Evolutionary conservation across 2,888 invertebrate species (phyloP).

Genomic region (Onthophagus sagittarius): DNA sequence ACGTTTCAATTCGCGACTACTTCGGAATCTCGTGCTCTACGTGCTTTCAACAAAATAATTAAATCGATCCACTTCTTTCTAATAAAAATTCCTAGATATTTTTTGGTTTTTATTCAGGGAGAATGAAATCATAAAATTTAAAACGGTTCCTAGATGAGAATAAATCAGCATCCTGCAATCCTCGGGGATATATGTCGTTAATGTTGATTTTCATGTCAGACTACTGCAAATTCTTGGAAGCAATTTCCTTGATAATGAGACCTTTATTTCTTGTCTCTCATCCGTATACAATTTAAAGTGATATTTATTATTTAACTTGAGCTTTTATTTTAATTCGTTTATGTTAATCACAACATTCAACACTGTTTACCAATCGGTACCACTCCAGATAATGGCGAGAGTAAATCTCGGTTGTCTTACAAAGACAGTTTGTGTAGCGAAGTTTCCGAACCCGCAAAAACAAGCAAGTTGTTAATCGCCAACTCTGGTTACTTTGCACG

Average conservation of each 20-base stretch:
- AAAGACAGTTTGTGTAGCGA: neutral
- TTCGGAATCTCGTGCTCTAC: too few relatives aligned
- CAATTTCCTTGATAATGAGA: conserved; percentile 59
- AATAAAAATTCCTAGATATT: too few relatives aligned
- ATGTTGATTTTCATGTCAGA: too few relatives aligned
- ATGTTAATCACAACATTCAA: conserved; percentile 18
- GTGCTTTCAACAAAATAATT: too few relatives aligned
- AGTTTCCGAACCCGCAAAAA: neutral
- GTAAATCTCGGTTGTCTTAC: neutral
- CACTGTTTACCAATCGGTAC: conserved; percentile 3
- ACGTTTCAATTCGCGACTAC: too few relatives aligned
- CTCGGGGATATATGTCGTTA: too few relatives aligned
- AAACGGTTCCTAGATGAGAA: too few relatives aligned
- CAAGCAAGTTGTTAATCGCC: neutral
- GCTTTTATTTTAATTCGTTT: conserved; percentile 23
- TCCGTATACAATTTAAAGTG: conserved; percentile 44
- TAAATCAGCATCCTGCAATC: too few relatives aligned
- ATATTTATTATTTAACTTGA: conserved; percentile 21
- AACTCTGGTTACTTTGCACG: neutral
- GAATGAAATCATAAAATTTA: too few relatives aligned
- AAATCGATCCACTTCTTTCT: too few relatives aligned
- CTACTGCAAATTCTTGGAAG: conserved; percentile 31
- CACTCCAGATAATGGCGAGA: neutral
- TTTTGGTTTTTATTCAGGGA: too few relatives aligned
- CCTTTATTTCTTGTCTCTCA: conserved; percentile 64